Conservation (phyloP, 2,797 vertebrate genomes). For the Megaceryle alcyon region DNA sequence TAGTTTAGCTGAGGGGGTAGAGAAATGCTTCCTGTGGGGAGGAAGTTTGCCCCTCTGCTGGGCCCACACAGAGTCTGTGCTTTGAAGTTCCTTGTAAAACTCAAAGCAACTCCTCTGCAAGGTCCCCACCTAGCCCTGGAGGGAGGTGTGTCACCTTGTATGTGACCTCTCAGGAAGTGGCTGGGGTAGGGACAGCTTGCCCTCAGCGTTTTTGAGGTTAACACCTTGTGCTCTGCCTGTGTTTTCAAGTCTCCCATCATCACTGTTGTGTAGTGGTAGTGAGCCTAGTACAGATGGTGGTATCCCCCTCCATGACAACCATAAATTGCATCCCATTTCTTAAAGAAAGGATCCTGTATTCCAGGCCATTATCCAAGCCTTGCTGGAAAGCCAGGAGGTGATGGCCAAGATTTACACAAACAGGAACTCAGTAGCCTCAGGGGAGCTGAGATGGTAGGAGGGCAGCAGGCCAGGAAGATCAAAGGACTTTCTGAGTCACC, state of each 20-base stretch:
- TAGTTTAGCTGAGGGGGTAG: not conserved
- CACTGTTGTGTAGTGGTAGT: not conserved
- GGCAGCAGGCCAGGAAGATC: not conserved
- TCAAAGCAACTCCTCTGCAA: not conserved
- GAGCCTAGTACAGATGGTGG: not conserved
- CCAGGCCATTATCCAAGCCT: not conserved
- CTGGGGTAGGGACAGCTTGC: not conserved
- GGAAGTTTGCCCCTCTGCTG: not conserved
- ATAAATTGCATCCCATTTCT: not conserved
- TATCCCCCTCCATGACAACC: not conserved
- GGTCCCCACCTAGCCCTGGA: not conserved
- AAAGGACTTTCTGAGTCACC: not conserved
- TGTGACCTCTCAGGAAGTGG: not conserved
- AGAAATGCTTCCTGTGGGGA: not conserved
- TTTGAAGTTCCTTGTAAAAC: constrained; percentile 30
- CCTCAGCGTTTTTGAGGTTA: not conserved
- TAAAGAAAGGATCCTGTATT: not conserved
- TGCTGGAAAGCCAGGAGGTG: not conserved
- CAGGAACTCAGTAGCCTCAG: not conserved
- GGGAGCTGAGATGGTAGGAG: not conserved
- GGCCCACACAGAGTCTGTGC: not conserved
- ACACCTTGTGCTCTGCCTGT: not conserved
- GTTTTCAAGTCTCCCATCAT: not conserved
- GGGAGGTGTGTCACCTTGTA: not conserved
- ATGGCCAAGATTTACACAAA: not conserved